Percentiles rank a stretch among this genome's conserved stretches.
These are phyloP conservation scores for Patiria pectinifera DNA, from an alignment of 53 echinoderm and acorn worm genomes.

Conservation along the genomic window DNA sequence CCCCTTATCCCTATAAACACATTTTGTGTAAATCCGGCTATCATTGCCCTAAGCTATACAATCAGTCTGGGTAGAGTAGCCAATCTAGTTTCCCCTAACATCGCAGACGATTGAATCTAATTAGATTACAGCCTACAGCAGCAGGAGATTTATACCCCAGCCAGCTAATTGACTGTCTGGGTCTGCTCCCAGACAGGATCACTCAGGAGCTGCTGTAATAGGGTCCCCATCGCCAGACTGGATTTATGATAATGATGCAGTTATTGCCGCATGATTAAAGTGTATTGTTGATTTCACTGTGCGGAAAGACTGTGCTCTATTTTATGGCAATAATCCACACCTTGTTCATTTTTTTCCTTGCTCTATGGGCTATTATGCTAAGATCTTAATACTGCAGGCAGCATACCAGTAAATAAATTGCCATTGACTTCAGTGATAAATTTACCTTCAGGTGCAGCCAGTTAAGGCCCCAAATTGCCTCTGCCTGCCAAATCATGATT, in stretches of 20 bases:
- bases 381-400: neutral
- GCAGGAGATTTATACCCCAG: neutral
- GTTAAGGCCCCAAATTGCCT: too few species aligned
- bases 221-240: neutral
- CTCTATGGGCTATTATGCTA: neutral
- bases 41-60: neutral
- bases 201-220: neutral
- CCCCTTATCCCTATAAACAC: neutral
- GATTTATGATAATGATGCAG: neutral
- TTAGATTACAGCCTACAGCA: neutral
- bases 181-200: neutral
- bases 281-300: neutral
- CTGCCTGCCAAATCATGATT: too few species aligned
- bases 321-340: neutral
- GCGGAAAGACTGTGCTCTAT: neutral
- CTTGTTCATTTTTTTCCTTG: too few species aligned
- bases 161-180: neutral
- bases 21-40: neutral
- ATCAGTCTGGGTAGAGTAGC: neutral
- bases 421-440: too few species aligned
- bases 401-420: too few species aligned
- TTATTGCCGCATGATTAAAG: neutral
- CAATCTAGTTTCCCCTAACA: neutral
- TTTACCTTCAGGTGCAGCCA: too few species aligned
- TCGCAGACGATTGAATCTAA: neutral